phyloP scores from a whole-genome alignment of 2,797 vertebrate species.

The Poecilia picta region DNA sequence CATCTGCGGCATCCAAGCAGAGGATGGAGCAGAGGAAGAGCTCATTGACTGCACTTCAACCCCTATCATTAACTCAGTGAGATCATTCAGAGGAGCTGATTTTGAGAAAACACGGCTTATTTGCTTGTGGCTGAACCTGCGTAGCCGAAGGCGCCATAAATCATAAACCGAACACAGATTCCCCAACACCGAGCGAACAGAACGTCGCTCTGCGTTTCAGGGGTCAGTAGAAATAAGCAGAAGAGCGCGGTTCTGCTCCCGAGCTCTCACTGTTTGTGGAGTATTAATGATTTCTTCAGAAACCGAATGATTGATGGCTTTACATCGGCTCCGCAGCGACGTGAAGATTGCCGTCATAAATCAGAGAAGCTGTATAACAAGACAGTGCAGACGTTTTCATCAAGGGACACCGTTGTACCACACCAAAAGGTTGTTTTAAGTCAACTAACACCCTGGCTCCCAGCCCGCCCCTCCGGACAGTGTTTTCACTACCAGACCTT shows the following conservation, averaged over 20 bases:
- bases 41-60: slow-evolving; percentile 34
- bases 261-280: slow-evolving; percentile 23
- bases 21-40: slow-evolving; percentile 35
- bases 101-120: slow-evolving; percentile 50
- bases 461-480: slow-evolving; percentile 55
- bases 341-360: slow-evolving; percentile 68
- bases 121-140: slow-evolving; percentile 62
- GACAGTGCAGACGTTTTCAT: slow-evolving; percentile 52
- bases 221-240: slow-evolving; percentile 33
- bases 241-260: slow-evolving; percentile 5
- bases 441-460: slow-evolving; percentile 68
- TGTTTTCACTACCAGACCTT: slow-evolving; percentile 58
- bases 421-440: slow-evolving; percentile 55
- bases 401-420: slow-evolving; percentile 47
- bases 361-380: slow-evolving; percentile 47
- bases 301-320: slow-evolving; percentile 63
- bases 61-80: slow-evolving; percentile 72
- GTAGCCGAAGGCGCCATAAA: slow-evolving; percentile 60
- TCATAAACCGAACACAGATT: slow-evolving; percentile 42
- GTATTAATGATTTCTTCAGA: slow-evolving; percentile 50
- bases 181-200: slow-evolving; percentile 28
- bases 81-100: slow-evolving; percentile 60
- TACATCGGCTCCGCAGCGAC: slow-evolving; percentile 46
- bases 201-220: slow-evolving; percentile 7
- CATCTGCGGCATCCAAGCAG: slow-evolving; percentile 40